Percentiles rank a stretch among this genome's conserved stretches.
phyloP scores from a whole-genome alignment of 2,113 vertebrate genomes.

The Lophius piscatorius region DNA sequence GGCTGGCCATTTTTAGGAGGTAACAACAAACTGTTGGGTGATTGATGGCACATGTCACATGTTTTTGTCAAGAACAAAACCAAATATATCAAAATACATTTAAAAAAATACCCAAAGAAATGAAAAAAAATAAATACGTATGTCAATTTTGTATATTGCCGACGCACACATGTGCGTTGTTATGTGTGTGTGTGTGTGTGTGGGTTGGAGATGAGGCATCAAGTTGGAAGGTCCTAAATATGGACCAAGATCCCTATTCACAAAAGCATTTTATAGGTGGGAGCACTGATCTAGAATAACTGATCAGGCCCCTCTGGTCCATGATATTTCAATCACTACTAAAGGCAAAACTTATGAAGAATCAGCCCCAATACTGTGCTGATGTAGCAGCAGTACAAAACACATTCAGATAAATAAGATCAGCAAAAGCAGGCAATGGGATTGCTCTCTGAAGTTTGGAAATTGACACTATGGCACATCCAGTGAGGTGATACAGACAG shows the following conservation, averaged over 20 bases:
- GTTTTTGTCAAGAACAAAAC: conserved; percentile 62
- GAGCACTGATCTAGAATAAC: conserved; percentile 53
- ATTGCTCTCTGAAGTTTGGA: conserved; percentile 55
- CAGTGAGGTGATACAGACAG: conserved; percentile 48
- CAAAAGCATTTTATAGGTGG: conserved; percentile 68
- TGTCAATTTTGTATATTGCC: conserved; percentile 72
- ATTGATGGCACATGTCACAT: conserved; percentile 67
- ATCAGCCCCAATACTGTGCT: conserved; percentile 68
- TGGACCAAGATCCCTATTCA: conserved; percentile 74
- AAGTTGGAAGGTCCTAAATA: conserved; percentile 70
- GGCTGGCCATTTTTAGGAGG: conserved; percentile 74
- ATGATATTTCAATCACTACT: conserved; percentile 63
- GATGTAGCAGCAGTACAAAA: conserved; percentile 56
- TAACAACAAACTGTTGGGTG: conserved; percentile 74
- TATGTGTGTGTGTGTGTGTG: conserved; percentile 35
- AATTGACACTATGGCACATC: conserved; percentile 56
- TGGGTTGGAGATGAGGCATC: conserved; percentile 74
- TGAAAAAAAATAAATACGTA: conserved; percentile 56
- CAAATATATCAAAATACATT: conserved; percentile 73
- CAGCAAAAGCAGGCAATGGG: conserved; percentile 63
- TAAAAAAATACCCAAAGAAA: conserved; percentile 50
- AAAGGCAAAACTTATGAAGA: conserved; percentile 74
- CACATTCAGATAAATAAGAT: conserved; percentile 74
- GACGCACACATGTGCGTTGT: conserved; percentile 37
- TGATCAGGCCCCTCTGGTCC: conserved; percentile 70